Base-by-base conservation (phyloP, 2,797 vertebrate species). In the Darevskia mixta region DNA sequence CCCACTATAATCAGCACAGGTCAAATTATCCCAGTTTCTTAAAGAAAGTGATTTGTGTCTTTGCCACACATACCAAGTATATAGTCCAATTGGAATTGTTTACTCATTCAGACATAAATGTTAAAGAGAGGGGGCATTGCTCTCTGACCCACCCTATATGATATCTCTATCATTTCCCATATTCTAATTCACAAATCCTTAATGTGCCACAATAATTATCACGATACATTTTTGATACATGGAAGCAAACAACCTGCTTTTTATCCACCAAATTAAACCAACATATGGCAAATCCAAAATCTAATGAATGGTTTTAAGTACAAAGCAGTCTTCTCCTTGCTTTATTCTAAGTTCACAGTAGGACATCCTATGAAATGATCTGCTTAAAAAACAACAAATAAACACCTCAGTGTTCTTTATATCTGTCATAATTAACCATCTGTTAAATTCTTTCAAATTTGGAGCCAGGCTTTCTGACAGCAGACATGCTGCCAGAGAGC, bases 261-360 rank as follows among this genome's bases (percentile, higher is more conserved):
- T 93, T 87, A 92, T 94, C 90, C 90, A 90, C 91, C 90, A 90
- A 92, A 92, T 87, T 90, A 86, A 94, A 93, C 88, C 90, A 87
- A 38, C 89, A 85, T 90, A 81, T 89, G 67, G 45, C 18, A 77
- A 93, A 91, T 89, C 93, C 88, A 93, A 93, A 93, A 92, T 83
- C 55, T 92, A 92, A 92, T 93, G 91, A 87, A 35, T 90, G 17
- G 18, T 43, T 27, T 58, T 75, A 61, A 43, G 38, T 55, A 55
- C 41, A 75, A 69, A 95, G 86, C 85, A 93, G 86, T 84, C 85
- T 93, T 93, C 90, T 91, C 91, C 80, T 94, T 93, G 88, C 90
- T 92, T 92, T 88, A 85, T 88, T 94, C 85, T 83, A 81, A 89
- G 80, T 76, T 87, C 79, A 4, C 13, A 91, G 79, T 81, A 94